Conservation (phyloP, 2,888 invertebrate genomes). For the Chymomyza procnemis region DNA sequence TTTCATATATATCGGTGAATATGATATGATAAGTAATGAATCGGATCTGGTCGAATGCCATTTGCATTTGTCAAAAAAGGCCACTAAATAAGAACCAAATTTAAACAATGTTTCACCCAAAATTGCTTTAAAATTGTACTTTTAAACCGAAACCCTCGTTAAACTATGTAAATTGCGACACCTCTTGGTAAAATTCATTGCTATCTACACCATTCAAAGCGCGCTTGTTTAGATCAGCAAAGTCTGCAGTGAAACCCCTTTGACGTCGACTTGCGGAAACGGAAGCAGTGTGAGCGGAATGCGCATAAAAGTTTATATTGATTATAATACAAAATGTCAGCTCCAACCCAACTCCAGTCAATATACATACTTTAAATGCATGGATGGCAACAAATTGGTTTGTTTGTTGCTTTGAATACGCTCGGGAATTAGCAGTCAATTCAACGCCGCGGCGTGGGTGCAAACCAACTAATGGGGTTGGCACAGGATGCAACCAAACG, state of each 20-base stretch:
- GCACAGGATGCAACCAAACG: constrained; percentile 43
- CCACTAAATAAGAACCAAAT: too few relatives aligned
- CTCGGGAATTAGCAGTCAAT: constrained; percentile 57
- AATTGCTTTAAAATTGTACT: too few relatives aligned
- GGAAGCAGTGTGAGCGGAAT: constrained; percentile 54
- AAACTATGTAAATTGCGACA: too few relatives aligned
- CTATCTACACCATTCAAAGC: too few relatives aligned
- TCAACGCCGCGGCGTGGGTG: constrained; percentile 3
- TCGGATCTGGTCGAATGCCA: too few relatives aligned
- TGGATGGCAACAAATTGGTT: constrained; percentile 60
- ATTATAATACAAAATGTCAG: constrained; percentile 52
- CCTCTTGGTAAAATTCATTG: too few relatives aligned
- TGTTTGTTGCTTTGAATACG: constrained; percentile 55
- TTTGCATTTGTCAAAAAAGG: too few relatives aligned
- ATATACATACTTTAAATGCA: constrained; percentile 10
- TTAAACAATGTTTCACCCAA: too few relatives aligned
- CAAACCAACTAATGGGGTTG: constrained; percentile 32
- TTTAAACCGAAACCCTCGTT: too few relatives aligned
- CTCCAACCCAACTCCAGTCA: background rate
- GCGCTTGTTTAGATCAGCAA: too few relatives aligned
- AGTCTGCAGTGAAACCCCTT: background rate
- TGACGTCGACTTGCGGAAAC: constrained; percentile 34
- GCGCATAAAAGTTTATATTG: constrained; percentile 72
- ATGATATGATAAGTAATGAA: too few relatives aligned
- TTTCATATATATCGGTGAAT: too few relatives aligned